Base-by-base conservation (phyloP, 1,140 invertebrate genomes). In the Aporrectodea caliginosa region DNA sequence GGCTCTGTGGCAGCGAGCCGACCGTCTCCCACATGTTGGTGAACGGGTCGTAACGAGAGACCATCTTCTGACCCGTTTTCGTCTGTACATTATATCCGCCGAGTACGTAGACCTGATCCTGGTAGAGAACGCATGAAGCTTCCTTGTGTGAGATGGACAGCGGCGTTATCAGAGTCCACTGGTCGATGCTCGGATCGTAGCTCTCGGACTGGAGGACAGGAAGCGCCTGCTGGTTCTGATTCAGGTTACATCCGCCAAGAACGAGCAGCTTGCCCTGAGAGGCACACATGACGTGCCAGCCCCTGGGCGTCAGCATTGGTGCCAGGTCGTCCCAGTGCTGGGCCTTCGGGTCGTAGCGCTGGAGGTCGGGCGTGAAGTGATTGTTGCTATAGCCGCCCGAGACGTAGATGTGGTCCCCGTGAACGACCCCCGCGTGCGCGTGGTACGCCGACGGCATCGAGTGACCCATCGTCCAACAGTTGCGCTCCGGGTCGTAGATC, bases 231-330 rank as follows among this genome's bases (percentile, higher is more conserved):
- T 94, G 93, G 83, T 93, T 93, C 77, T 85, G 85, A 82, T 89
- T 88, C 32, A 89, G 82, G 80, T 86, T 88, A 80, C 93, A 93
- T 1, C 90, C 90, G 31, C 93, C 93, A 78, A 93, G 92, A 27
- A 94, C 92, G 85, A 92, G 93, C 1, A 94, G 86, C 84, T 93
- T 91, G 85, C 93, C 93, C 81, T 92, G 90, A 0, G 85, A 84
- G n/a, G 84, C 83, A 81, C 87, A 88, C 87, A 89, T 88, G 1
- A 87, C 87, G 78, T 89, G 88, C 88, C 88, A 89, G 68, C 87
- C 88, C n/a, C 88, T 82, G 31, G 87, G 84, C 12, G 86, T 86
- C 75, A 87, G 80, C 88, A 89, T 89, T 30, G 87, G 83, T 6
- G 85, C 85, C 85, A 88, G 86, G 76, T 89, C 87, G 71, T 88